Base-by-base conservation (phyloP, 1,140 invertebrate genomes). In the Cryptotermes secundus region DNA sequence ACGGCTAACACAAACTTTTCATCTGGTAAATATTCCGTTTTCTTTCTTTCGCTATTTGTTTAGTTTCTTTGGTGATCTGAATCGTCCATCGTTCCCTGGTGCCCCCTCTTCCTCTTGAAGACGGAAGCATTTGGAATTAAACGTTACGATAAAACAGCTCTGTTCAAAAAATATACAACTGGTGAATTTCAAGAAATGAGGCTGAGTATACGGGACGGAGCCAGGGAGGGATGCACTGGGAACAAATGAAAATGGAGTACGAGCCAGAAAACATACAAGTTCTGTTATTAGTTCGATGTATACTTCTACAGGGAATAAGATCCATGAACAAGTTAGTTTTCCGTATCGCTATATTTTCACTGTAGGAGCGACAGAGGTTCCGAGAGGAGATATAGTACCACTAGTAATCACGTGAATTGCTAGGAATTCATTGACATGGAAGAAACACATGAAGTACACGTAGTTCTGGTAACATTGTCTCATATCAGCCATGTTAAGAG, bases 1-100 rank as follows among this genome's bases (percentile, higher is more conserved):
- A 14, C n/a, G 4, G 31, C n/a, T 4, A 65, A 72, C 59, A 72
- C 26, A 31, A 42, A 82, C 14, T 82, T 82, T 34, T 82, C 81
- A 45, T 82, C 53, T 45, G 45, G 42, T 82, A 82, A 53, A 82
- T 82, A 82, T 53, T 82, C 81, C 81, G 26, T 42, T 82, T 82
- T 45, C 38, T n/a, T 6, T n/a, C 26, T 3, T 72, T 72, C 26
- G 26, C n/a, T 72, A 31, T 16, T 72, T 9, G 2, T 72, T 72
- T 14, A 26, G 19, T 59, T 59, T 59, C 19, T 26, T 59, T 12
- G 59, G n/a, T 72, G n/a, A 72, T 4, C 59, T 72, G n/a, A 31
- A 72, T 72, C 59, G 59, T 72, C 26, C 59, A 72, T 72, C n/a
- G 26, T 16, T 31, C 59, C 19, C 19, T 72, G 1, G n/a, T n/a